Conservation (phyloP, 2,113 vertebrate genomes). For the Cyanoderma ruficeps region DNA sequence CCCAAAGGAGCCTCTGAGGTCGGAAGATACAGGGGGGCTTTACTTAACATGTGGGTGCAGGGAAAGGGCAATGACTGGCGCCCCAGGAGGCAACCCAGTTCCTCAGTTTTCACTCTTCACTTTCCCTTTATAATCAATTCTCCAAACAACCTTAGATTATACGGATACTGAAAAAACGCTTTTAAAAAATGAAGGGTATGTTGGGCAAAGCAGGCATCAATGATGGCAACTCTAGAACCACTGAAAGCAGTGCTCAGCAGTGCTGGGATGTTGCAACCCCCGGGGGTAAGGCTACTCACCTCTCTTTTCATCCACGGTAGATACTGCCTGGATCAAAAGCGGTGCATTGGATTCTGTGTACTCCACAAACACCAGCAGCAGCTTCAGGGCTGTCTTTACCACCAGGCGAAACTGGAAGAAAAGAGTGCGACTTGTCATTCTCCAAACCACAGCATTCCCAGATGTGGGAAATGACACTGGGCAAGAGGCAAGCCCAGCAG, state of each 20-base stretch:
- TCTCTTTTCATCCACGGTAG: constrained; percentile 82
- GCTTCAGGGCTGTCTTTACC: constrained; percentile 94
- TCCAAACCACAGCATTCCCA: not conserved
- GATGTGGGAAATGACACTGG: not conserved
- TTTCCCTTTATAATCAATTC: not conserved
- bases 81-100: fast-evolving
- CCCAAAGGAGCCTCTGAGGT: not conserved
- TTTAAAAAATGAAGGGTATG: not conserved
- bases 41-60: not conserved
- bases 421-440: not conserved
- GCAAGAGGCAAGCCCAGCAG: not conserved
- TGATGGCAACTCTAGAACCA: not conserved
- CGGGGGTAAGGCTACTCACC: constrained; percentile 71
- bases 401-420: constrained; percentile 89
- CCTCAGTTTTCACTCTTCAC: not conserved
- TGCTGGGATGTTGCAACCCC: not conserved
- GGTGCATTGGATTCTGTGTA: constrained; percentile 88
- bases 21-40: not conserved
- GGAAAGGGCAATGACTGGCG: fast-evolving
- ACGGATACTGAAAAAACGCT: not conserved
- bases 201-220: not conserved
- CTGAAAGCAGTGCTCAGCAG: not conserved
- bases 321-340: constrained; percentile 85
- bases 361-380: constrained; percentile 96
- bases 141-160: not conserved